phyloP scores from a whole-genome alignment of 2,797 vertebrate genomes.

The Nothura maculosa region DNA sequence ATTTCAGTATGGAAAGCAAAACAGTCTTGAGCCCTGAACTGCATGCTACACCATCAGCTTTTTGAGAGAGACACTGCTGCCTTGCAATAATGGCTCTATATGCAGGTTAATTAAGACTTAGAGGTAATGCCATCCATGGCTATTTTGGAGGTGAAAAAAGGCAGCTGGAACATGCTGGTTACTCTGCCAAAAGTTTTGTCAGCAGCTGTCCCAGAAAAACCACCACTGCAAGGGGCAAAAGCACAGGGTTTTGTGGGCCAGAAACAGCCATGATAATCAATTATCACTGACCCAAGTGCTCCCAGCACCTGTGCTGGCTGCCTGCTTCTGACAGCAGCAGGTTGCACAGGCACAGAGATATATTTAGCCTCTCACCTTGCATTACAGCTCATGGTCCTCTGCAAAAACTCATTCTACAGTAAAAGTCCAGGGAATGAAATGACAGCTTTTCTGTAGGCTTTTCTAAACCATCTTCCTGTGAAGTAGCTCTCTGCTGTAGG shows the following conservation, averaged over 20 bases:
- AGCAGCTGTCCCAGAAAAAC: background rate
- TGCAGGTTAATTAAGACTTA: constrained; percentile 6
- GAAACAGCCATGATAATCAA: background rate
- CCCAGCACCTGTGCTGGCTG: background rate
- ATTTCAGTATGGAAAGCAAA: background rate
- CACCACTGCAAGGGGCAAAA: background rate
- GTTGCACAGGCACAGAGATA: background rate
- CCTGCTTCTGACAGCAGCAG: background rate
- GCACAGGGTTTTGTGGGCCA: background rate
- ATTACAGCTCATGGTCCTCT: background rate
- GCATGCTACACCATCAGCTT: background rate
- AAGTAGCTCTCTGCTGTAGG: constrained; percentile 17
- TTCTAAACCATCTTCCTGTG: constrained; percentile 9
- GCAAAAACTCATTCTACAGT: background rate
- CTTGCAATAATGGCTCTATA: background rate
- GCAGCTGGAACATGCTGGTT: background rate
- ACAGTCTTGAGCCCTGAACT: background rate
- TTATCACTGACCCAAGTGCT: background rate
- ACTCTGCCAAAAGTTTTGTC: background rate
- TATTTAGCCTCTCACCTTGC: background rate
- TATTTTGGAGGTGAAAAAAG: background rate
- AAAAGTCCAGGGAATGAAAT: constrained; percentile 9
- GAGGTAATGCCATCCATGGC: background rate
- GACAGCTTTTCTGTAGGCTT: background rate
- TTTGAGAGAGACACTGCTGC: background rate